Conservation (phyloP, 2,797 vertebrate genomes). For the Crypturellus tataupa region DNA sequence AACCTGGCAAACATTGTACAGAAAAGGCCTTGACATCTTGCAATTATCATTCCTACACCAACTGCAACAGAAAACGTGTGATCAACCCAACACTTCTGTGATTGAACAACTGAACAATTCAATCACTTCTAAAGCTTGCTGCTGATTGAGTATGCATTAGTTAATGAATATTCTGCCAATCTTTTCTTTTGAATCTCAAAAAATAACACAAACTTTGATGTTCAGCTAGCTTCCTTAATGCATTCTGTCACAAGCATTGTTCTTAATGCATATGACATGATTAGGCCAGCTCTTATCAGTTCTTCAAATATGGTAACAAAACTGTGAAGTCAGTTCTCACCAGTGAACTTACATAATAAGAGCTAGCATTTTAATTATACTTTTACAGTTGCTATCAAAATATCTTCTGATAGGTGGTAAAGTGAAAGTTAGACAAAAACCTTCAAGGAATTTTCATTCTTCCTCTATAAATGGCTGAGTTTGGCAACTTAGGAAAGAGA, state of each 20-base stretch:
- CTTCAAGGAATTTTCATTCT: neutral
- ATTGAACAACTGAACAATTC: too few species aligned
- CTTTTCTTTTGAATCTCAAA: conserved; percentile 4
- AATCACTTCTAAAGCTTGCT: neutral
- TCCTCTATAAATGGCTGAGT: neutral
- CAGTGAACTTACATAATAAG: conserved; percentile 14
- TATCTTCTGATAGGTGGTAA: neutral
- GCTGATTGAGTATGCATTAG: neutral
- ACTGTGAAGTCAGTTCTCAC: neutral
- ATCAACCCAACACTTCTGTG: neutral
- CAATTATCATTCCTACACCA: neutral
- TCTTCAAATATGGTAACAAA: conserved; percentile 10
- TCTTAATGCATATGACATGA: conserved; percentile 14
- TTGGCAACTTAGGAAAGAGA: neutral
- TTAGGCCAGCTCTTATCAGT: neutral
- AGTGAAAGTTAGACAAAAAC: neutral
- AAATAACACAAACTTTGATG: neutral
- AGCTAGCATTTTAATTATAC: conserved; percentile 16
- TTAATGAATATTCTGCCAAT: neutral
- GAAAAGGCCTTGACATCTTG: neutral
- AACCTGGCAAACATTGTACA: neutral
- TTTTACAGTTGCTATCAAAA: conserved; percentile 10
- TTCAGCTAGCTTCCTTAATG: neutral
- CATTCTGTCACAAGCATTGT: neutral
- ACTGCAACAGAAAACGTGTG: neutral